phyloP scores from a whole-genome alignment of 2,797 vertebrate species.

The Spea hammondii region DNA sequence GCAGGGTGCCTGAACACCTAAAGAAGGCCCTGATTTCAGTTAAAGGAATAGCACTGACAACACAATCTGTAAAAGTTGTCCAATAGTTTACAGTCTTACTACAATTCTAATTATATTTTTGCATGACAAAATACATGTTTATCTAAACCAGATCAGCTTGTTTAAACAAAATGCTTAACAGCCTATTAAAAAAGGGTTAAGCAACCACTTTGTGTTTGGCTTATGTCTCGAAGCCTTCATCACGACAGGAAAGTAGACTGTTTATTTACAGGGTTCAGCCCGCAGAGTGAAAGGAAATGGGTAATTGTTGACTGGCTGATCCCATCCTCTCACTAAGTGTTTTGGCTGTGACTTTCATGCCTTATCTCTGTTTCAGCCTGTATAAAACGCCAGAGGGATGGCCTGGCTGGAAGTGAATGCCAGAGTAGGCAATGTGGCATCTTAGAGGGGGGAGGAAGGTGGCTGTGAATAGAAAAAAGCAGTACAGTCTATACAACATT shows the following conservation, averaged over 20 bases:
- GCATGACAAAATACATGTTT: too few species aligned
- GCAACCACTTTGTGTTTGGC: slow-evolving; percentile 16
- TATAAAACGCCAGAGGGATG: slow-evolving; percentile 23
- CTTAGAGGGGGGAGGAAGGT: background rate
- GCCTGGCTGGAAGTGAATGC: background rate
- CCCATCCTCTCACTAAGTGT: slow-evolving; percentile 48
- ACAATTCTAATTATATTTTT: too few species aligned
- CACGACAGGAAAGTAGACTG: slow-evolving; percentile 42
- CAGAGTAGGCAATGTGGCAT: slow-evolving; percentile 10
- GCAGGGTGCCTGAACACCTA: too few species aligned
- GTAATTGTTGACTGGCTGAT: slow-evolving; percentile 44
- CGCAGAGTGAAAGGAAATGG: slow-evolving; percentile 48
- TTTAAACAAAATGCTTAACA: background rate
- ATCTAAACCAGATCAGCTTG: background rate
- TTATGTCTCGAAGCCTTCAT: slow-evolving; percentile 24
- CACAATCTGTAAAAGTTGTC: too few species aligned
- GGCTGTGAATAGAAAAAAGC: slow-evolving; percentile 32
- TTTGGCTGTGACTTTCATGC: slow-evolving; percentile 33
- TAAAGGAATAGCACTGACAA: too few species aligned
- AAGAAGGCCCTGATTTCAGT: too few species aligned
- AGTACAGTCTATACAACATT: background rate
- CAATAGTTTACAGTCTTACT: too few species aligned
- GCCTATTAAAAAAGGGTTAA: slow-evolving; percentile 30
- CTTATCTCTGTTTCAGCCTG: slow-evolving; percentile 33
- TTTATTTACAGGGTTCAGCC: slow-evolving; percentile 41